These are phyloP conservation scores for Drosophila mimica DNA, from an alignment of 2,888 invertebrate genomes.

Conservation along the genomic window DNA sequence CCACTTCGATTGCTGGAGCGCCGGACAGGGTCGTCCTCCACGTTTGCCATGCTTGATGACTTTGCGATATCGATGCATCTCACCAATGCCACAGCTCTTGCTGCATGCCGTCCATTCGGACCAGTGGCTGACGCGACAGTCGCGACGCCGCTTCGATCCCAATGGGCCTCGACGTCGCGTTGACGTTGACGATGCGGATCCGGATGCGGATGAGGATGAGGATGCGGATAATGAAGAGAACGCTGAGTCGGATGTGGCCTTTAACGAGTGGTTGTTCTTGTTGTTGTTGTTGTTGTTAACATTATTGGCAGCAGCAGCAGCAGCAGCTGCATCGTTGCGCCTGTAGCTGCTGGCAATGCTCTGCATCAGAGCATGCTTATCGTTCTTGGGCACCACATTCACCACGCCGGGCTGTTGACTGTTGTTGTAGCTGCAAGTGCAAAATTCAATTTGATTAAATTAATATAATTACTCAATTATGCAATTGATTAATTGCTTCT, in stretches of 20 bases:
- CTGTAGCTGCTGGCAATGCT: slow-evolving; percentile 89
- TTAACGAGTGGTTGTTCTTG: slow-evolving; percentile 25
- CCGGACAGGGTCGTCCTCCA: slow-evolving; percentile 93
- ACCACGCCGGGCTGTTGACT: slow-evolving; percentile 52
- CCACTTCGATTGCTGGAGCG: slow-evolving; percentile 94
- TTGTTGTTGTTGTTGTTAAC: slow-evolving; percentile 28
- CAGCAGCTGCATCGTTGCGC: slow-evolving; percentile 42
- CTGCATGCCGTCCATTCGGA: slow-evolving; percentile 94
- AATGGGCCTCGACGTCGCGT: slow-evolving; percentile 77
- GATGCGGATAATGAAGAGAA: not conserved
- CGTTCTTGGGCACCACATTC: slow-evolving; percentile 86
- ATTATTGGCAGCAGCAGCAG: slow-evolving; percentile 28
- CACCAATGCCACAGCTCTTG: slow-evolving; percentile 95
- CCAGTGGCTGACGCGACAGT: slow-evolving; percentile 95
- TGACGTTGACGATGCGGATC: slow-evolving; percentile 70
- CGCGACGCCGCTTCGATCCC: slow-evolving; percentile 84
- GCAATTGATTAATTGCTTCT: not conserved
- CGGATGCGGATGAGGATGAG: slow-evolving; percentile 59
- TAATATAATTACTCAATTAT: not conserved
- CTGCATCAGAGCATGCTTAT: slow-evolving; percentile 89
- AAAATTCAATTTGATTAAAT: not conserved
- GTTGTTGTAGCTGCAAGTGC: slow-evolving; percentile 72
- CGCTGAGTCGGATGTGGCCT: slow-evolving; percentile 11
- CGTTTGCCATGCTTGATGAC: slow-evolving; percentile 91
- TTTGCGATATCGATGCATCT: slow-evolving; percentile 92